phyloP scores from a whole-genome alignment of 2,113 vertebrate species.

The Microcebus tavaratra region DNA sequence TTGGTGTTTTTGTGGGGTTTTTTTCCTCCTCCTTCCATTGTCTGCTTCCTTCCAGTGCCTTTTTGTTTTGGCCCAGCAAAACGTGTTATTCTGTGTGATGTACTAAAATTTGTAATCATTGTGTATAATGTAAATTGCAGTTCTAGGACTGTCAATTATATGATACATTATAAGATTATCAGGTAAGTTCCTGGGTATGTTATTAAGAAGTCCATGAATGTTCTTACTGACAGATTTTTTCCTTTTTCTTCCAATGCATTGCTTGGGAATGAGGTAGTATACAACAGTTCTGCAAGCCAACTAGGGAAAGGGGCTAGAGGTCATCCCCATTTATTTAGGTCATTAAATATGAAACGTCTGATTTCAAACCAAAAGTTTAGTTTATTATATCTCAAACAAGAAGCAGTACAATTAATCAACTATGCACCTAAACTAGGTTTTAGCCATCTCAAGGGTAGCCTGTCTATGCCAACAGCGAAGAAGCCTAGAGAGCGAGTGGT shows the following conservation, averaged over 20 bases:
- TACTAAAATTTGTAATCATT: neutral
- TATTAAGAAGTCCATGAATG: neutral
- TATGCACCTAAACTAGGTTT: too few relatives aligned
- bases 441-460: too few relatives aligned
- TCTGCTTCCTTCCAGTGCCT: conserved; percentile 21
- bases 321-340: neutral
- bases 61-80: neutral
- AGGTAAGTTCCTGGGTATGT: neutral
- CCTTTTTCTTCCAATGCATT: neutral
- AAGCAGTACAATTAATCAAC: too few relatives aligned
- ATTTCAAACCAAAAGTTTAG: too few relatives aligned
- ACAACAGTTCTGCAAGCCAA: neutral
- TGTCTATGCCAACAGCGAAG: too few relatives aligned
- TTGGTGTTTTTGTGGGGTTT: neutral
- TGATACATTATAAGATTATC: neutral
- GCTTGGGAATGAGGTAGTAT: neutral
- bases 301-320: neutral
- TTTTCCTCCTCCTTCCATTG: neutral
- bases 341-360: too few relatives aligned
- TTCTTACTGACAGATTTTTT: neutral
- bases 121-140: neutral
- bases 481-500: too few relatives aligned
- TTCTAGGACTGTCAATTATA: neutral
- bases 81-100: neutral
- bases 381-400: too few relatives aligned